These are phyloP conservation scores for Reticulitermes lucifugus DNA, from an alignment of 2,888 invertebrate species.

Conservation along the genomic window DNA sequence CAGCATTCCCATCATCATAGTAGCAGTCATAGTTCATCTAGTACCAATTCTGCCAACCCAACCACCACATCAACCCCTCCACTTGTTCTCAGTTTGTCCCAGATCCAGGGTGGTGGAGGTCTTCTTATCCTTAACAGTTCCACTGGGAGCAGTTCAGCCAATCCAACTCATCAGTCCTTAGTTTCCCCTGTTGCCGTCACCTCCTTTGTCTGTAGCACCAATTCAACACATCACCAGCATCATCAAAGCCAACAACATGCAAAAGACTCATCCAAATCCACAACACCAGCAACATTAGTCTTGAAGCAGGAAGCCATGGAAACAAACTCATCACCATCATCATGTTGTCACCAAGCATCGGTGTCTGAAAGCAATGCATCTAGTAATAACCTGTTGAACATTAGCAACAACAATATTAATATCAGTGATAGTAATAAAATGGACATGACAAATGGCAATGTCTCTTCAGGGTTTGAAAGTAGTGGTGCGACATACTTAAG, in stretches of 20 bases:
- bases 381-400: constrained; percentile 58
- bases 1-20: constrained; percentile 58
- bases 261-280: constrained; percentile 60
- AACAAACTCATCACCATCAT: constrained; percentile 63
- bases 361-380: constrained; percentile 14
- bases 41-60: constrained; percentile 42
- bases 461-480: constrained; percentile 51
- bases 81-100: constrained; percentile 84
- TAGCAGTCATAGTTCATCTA: constrained; percentile 57
- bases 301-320: constrained; percentile 76
- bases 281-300: constrained; percentile 44
- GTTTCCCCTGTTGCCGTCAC: constrained; percentile 70
- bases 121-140: constrained; percentile 82
- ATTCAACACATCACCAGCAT: constrained; percentile 64
- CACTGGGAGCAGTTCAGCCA: constrained; percentile 24
- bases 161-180: constrained; percentile 66
- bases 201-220: constrained; percentile 70
- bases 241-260: constrained; percentile 57
- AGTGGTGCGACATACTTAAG: constrained; percentile 20
- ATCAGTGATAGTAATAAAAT: constrained; percentile 62
- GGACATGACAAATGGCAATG: constrained; percentile 64
- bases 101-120: constrained; percentile 85
- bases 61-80: constrained; percentile 63
- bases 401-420: constrained; percentile 57
- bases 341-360: constrained; percentile 62